Percentiles rank a stretch among this genome's conserved stretches.
Evolutionary conservation across 2,888 invertebrate genomes (phyloP).

Genomic region (Diaprepes abbreviatus): DNA sequence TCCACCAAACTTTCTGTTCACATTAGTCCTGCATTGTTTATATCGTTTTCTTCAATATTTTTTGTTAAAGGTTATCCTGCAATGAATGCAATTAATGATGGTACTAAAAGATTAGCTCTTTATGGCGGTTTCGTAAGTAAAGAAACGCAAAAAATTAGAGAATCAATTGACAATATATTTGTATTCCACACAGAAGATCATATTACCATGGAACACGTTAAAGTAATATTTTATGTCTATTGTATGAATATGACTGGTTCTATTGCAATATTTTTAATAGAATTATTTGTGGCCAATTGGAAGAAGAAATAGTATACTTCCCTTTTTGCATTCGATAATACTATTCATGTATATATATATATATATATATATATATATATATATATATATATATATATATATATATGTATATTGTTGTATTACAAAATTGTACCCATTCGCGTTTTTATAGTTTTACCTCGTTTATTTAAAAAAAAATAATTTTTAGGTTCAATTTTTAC

Average conservation of each 20-base stretch:
- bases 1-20: background rate
- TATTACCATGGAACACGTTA: background rate
- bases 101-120: background rate
- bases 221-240: background rate
- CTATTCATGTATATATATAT: background rate
- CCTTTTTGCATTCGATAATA: background rate
- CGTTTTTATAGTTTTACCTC: too few relatives aligned
- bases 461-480: too few relatives aligned
- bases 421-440: background rate
- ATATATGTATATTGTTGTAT: too few relatives aligned
- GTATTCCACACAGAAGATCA: background rate
- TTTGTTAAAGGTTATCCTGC: slow-evolving; percentile 24
- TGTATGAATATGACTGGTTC: background rate
- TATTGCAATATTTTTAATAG: background rate
- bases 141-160: background rate
- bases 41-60: background rate
- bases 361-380: too few relatives aligned
- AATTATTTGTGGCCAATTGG: background rate
- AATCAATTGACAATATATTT: background rate
- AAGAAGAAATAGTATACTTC: background rate
- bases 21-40: slow-evolving; percentile 1
- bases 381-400: too few relatives aligned
- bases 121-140: slow-evolving; percentile 3
- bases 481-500: too few relatives aligned
- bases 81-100: background rate